Evolutionary conservation across 1,140 invertebrate species (phyloP), one percentile per base, ranked within the genome.

Genomic region (Eciton burchellii): DNA sequence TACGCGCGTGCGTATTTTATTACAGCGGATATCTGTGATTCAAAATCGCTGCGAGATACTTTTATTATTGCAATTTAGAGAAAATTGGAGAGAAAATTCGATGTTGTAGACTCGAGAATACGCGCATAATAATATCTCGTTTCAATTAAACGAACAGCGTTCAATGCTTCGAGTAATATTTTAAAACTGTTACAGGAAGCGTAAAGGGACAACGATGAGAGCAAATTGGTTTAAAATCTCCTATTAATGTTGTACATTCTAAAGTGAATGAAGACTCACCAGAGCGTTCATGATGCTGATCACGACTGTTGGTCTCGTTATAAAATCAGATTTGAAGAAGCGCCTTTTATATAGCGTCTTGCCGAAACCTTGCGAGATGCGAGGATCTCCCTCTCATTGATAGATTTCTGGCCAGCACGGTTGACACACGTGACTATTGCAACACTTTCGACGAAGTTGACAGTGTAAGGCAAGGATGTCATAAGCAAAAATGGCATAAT

Each of bases 311-410:
- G 59, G 84, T 85, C 62, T 54, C 21, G 57, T 88, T 84, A 45
- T 88, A 88, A 86, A 71, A 74, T 76, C 60, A 35, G 57, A 81
- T 35, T 68, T 60, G 68, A 81, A 60, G 60, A 88, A 59, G 43
- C 81, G 74, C 84, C 54, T 85, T 88, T 87, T 86, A 87, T 89
- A 89, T 89, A 88, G 59, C 35, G 35, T 26, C n/a, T 41, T 65
- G 59, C 79, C 65, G 70, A 85, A 88, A 88, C 76, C 84, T 88
- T 63, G 70, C 56, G 35, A 76, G 54, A 56, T 63, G 24, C 60
- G 73, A 85, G 65, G 21, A 85, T 63, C 87, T 88, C 87, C 60
- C 63, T 87, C 86, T 82, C 77, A 84, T 87, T 84, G 60, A 88
- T 79, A 84, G 43, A 82, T 82, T 87, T 82, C 71, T 84, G 77